These are phyloP conservation scores for Alosa sapidissima DNA, from an alignment of 2,797 vertebrate genomes.

Conservation along the genomic window DNA sequence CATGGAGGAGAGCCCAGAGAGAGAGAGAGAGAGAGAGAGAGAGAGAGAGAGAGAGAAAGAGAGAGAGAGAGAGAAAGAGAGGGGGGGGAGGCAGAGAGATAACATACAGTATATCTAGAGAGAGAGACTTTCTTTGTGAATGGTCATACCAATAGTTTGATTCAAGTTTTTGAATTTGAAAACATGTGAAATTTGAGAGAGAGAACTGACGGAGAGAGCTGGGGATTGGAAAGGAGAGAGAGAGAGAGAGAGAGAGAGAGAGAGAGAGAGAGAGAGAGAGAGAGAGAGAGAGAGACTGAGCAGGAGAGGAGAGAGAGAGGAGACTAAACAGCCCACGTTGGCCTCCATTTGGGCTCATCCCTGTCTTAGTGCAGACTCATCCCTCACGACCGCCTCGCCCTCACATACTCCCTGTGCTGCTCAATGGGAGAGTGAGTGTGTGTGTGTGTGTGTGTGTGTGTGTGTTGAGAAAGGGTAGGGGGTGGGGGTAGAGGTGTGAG, in stretches of 20 bases:
- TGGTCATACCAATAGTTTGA: neutral
- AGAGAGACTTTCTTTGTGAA: neutral
- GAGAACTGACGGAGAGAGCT: neutral
- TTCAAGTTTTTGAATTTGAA: too few species aligned
- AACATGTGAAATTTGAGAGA: neutral
- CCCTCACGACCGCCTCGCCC: neutral
- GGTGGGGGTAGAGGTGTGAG: neutral
- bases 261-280: neutral
- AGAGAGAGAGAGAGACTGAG: neutral
- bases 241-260: neutral
- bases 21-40: constrained; percentile 39
- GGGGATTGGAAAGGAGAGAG: neutral
- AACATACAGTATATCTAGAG: too few species aligned
- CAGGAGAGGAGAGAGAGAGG: constrained; percentile 12
- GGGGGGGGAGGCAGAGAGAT: neutral
- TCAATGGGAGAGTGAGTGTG: constrained; percentile 27
- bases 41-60: neutral
- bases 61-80: neutral
- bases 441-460: constrained; percentile 29
- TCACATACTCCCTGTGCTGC: constrained; percentile 1
- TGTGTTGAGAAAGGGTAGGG: neutral
- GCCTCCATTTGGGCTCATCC: constrained; percentile 22
- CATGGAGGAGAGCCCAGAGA: constrained; percentile 46
- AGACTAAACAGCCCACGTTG: constrained; percentile 28
- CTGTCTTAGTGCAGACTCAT: constrained; percentile 40